Base-by-base conservation (phyloP, 2,113 vertebrate species). In the Agelaius phoeniceus region DNA sequence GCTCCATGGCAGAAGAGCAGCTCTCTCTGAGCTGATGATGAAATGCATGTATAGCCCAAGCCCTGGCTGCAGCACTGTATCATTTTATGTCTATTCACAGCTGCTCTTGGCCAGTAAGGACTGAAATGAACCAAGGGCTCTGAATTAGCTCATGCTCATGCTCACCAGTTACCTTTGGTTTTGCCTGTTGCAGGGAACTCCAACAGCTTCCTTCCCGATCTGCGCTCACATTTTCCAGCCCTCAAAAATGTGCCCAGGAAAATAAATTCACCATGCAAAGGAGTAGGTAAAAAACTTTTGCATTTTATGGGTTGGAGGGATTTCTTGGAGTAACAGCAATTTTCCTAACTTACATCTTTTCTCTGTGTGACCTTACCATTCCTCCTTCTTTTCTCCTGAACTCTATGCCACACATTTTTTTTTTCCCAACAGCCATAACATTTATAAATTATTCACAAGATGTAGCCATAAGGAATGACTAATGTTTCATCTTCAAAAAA, bases 91-190 rank as follows among this genome's bases (percentile, higher is more conserved):
- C 90, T 80, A 59, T 80, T 63, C 59, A 79, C 84, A 94, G 84
- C 81, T 89, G 71, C 94, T 89, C 59, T 87, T 87, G 82, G 84
- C 74, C 81, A 74, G 51, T 77, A 79, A 83, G 87, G 66, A 77
- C n/a, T 41, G 71, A 55, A 83, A 83, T 41, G 67, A 93, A 76
- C 63, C 31, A 93, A 0, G 0, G 58, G 48, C 59, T 93, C 51
- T 68, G 71, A 63, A 77, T 90, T 77, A 96, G 78, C 74, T 95
- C 77, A 51, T 79, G 52, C 54, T 94, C 93, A 87, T n/a, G 79
- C 24, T 51, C 15, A 51, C 14, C 49, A 95, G 94, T 85, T 85
- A 94, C 67, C 54, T 91, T 88, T 63, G 63, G 75, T 87, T 96
- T 90, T 88, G 91, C 84, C 62, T 71, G 35, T 66, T 73, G 51